Base-by-base conservation (phyloP, 2,888 invertebrate genomes). In the Dastarcus helophoroides region DNA sequence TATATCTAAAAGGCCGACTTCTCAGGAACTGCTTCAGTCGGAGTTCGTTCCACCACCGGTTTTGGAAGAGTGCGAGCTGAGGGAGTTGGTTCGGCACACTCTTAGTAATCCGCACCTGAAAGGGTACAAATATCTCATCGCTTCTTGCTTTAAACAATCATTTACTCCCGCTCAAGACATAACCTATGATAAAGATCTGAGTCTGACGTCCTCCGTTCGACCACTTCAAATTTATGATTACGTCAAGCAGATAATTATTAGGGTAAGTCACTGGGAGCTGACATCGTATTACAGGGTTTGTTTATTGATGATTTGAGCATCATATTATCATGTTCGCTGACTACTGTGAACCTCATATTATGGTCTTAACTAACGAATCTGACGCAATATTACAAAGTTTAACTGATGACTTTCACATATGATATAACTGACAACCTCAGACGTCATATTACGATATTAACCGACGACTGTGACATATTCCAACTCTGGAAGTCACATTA, bases 61-160 rank as follows among this genome's bases (percentile, higher is more conserved):
- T 42, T 68, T 91, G n/a, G 86, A 89, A 48, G 89, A 91, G 42
- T 77, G 79, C 0, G 82, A 86, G 38, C 58, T 93, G 2, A 78
- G 83, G 29, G 88, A 89, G 42, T 73, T 86, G 51, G 65, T 94
- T 8, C 68, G 80, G 0, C 82, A 85, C 43, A 84, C 86, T 0
- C 65, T 95, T 1, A 74, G 76, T 8, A 85, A 88, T 53, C 76
- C 84, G 1, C 79, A 82, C 55, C 78, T 77, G 53, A 82, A 80
- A 60, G 72, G 75, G 0, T 86, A 86, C 58, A 79, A 79, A 50
- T 69, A 76, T 56, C 61, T 82, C 14, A 69, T 81, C 2, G 65
- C 65, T 3, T 67, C 69, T 14, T 75, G 73, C 46, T 71, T 75
- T 39, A 63, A 62, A 24, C 70, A 69, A 50, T 55, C 57, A 5